Evolutionary conservation across 2,797 vertebrate species (phyloP).

Genomic region (Huso huso): DNA sequence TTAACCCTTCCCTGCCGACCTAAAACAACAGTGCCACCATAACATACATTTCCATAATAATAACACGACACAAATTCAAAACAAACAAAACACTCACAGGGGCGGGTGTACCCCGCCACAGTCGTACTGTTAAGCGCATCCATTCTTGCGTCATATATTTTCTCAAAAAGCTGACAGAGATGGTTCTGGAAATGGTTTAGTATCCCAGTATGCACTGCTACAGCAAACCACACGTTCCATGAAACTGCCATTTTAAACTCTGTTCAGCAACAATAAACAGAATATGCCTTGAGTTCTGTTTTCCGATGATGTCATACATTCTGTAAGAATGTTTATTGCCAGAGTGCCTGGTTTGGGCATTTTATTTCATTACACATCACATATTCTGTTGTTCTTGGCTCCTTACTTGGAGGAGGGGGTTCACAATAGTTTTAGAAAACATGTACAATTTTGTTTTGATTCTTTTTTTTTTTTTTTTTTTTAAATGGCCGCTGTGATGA

Average conservation of each 20-base stretch:
- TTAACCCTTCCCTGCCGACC: too few species aligned
- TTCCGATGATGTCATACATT: constrained; percentile 11
- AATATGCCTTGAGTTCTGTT: not conserved
- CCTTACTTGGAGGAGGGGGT: not conserved
- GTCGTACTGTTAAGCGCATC: too few species aligned
- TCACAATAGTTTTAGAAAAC: not conserved
- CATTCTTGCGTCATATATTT: too few species aligned
- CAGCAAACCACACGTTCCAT: not conserved
- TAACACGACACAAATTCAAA: too few species aligned
- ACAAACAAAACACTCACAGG: too few species aligned
- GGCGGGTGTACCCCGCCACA: too few species aligned
- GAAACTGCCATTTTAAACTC: constrained; percentile 8
- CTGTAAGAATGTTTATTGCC: constrained; percentile 12
- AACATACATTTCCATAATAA: too few species aligned
- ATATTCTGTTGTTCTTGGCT: constrained; percentile 9
- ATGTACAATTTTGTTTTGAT: not conserved
- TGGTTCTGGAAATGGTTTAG: not conserved
- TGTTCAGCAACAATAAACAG: constrained; percentile 1
- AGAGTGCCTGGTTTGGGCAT: constrained; percentile 3
- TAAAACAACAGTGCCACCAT: too few species aligned
- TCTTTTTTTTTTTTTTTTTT: too few species aligned
- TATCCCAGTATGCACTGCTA: not conserved
- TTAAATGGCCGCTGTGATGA: too few species aligned
- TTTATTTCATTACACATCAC: constrained; percentile 5
- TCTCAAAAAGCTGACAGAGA: not conserved